phyloP scores from a whole-genome alignment of 2,888 invertebrate genomes.

The Vannuccia rotundouncinata region DNA sequence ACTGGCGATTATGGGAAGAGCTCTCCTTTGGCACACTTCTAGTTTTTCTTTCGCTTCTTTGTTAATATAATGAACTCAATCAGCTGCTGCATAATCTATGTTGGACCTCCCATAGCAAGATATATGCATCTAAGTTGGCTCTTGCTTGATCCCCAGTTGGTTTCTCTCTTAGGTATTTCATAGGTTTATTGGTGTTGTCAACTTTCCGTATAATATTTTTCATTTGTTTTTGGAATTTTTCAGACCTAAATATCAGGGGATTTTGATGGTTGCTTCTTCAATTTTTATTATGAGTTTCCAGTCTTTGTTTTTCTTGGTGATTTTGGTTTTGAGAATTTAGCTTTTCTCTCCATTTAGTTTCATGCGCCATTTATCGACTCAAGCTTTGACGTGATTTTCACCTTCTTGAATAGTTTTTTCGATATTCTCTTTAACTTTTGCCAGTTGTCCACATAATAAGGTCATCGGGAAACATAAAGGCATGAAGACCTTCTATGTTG shows the following conservation, averaged over 20 bases:
- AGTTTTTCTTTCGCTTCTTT: not conserved
- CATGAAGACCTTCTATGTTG: not conserved
- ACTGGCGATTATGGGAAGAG: not conserved
- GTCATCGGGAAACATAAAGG: not conserved
- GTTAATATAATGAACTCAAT: not conserved
- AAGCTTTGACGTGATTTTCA: not conserved
- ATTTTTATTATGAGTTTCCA: not conserved
- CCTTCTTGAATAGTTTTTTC: not conserved
- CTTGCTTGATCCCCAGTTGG: not conserved
- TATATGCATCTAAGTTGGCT: not conserved
- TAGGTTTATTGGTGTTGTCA: not conserved
- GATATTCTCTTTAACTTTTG: not conserved
- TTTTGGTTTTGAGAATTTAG: not conserved
- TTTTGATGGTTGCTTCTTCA: not conserved
- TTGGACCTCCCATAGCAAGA: not conserved
- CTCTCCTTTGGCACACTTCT: not conserved
- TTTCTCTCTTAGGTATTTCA: not conserved
- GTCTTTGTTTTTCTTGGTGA: not conserved
- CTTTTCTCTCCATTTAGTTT: not conserved
- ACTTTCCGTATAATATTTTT: not conserved
- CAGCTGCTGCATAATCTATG: not conserved
- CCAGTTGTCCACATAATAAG: not conserved
- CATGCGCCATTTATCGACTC: not conserved
- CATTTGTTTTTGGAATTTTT: not conserved
- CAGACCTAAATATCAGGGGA: not conserved